These are phyloP conservation scores for Troglohyphantes excavatus DNA, from an alignment of 2,888 invertebrate species.

Conservation along the genomic window DNA sequence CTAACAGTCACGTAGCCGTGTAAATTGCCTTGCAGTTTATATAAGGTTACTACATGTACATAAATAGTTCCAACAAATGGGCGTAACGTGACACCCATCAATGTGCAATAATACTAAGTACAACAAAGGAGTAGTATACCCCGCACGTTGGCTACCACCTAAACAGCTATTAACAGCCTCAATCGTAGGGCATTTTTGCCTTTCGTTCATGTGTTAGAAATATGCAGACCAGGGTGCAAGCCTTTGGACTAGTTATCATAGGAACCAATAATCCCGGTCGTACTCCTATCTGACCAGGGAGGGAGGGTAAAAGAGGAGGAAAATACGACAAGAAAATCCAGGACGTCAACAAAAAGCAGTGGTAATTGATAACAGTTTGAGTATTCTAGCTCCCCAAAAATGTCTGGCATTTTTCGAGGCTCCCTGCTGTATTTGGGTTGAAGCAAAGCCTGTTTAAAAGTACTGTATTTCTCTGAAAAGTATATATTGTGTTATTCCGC, in stretches of 20 bases:
- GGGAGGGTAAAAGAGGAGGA: constrained; percentile 53
- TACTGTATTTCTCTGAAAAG: constrained; percentile 47
- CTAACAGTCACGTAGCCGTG: constrained; percentile 76
- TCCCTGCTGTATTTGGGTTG: constrained; percentile 60
- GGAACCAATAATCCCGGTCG: constrained; percentile 77
- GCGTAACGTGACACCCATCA: constrained; percentile 71
- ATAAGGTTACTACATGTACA: constrained; percentile 76
- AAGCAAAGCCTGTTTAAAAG: constrained; percentile 35
- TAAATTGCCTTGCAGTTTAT: constrained; percentile 77
- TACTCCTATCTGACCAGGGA: constrained; percentile 69
- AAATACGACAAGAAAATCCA: constrained; percentile 44
- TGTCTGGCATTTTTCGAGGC: constrained; percentile 50
- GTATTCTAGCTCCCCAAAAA: constrained; percentile 44
- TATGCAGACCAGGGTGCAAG: constrained; percentile 75
- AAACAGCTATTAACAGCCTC: constrained; percentile 76
- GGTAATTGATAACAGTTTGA: constrained; percentile 42
- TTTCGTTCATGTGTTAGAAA: constrained; percentile 67
- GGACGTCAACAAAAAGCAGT: constrained; percentile 58
- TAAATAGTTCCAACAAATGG: constrained; percentile 78
- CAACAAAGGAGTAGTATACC: constrained; percentile 76
- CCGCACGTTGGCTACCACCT: constrained; percentile 77
- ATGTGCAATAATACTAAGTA: constrained; percentile 79
- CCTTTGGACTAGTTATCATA: constrained; percentile 79
- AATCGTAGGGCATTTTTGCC: constrained; percentile 59
- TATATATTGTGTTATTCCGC: constrained; percentile 9